Evolutionary conservation across 2,797 vertebrate species (phyloP).

Genomic region (Sebastes minor): DNA sequence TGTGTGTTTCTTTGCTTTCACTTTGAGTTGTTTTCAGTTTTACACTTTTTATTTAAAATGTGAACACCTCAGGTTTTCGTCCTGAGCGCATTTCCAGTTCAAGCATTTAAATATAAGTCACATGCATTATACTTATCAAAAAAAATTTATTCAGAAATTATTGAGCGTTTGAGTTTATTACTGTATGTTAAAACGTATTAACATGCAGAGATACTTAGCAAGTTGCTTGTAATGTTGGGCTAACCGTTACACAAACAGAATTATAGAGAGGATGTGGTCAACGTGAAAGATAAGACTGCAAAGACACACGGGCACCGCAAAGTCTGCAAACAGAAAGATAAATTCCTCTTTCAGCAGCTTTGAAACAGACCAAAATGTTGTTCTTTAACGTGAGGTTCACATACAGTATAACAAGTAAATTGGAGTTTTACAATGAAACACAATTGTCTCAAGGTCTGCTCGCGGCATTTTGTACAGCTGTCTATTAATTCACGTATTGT

Average conservation of each 20-base stretch:
- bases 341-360: background rate
- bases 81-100: background rate
- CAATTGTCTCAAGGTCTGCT: background rate
- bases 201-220: background rate
- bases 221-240: background rate
- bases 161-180: background rate
- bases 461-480: too few species aligned
- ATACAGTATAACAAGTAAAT: background rate
- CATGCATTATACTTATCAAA: background rate
- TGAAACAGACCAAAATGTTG: background rate
- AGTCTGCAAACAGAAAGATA: background rate
- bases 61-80: background rate
- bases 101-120: background rate
- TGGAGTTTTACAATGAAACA: background rate
- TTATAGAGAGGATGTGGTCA: conserved; percentile 19
- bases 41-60: background rate
- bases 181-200: background rate
- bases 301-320: background rate
- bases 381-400: background rate
- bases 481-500: background rate
- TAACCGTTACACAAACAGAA: background rate
- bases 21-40: background rate
- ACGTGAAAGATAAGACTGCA: background rate
- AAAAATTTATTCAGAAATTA: background rate
- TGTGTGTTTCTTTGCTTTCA: background rate